Base-by-base conservation (phyloP, 2,797 vertebrate species). In the Lithobates pipiens region DNA sequence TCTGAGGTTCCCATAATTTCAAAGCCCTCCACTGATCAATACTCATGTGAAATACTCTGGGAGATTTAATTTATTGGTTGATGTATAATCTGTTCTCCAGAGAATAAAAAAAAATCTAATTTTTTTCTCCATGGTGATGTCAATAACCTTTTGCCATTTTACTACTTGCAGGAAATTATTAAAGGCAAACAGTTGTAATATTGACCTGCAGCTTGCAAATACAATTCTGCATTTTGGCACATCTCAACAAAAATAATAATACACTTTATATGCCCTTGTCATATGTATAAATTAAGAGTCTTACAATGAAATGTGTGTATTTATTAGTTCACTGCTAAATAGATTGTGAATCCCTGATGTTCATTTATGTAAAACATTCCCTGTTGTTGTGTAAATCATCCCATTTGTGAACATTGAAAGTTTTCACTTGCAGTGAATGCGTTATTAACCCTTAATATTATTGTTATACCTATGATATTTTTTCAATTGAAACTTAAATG, bases 11-110 rank as follows among this genome's bases (percentile, higher is more conserved):
- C 82, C 39, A 44, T 54, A 83, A 76, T 57, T 57, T 39, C 36
- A 76, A 42, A 25, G 27, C 68, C 54, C 76, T 83, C 73, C 73
- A 83, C 61, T 76, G 73, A 83, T 83, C 82, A 76, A 69, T 83
- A 76, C 73, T 36, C 61, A 76, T 50, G 32, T 83, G 73, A 46
- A 76, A 75, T 83, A 76, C 42, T 75, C 54, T 50, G 32, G 29
- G 73, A 76, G 42, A 65, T 82, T 76, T 75, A 63, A 83, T 83
- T 69, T 83, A 76, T 36, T 83, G 61, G 44, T 68, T 67, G 57
- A 68, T 27, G 36, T 21, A 76, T 76, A 83, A 76, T 83, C 73
- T 83, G 73, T 25, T 27, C 81, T 76, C 61, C n/a, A 65, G 81
- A 34, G 81, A 76, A 44, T 46, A 15, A 73, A 61, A 76, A 5